Evolutionary conservation across 2,888 invertebrate genomes (phyloP).

Genomic region (Acrobasis consociella): DNA sequence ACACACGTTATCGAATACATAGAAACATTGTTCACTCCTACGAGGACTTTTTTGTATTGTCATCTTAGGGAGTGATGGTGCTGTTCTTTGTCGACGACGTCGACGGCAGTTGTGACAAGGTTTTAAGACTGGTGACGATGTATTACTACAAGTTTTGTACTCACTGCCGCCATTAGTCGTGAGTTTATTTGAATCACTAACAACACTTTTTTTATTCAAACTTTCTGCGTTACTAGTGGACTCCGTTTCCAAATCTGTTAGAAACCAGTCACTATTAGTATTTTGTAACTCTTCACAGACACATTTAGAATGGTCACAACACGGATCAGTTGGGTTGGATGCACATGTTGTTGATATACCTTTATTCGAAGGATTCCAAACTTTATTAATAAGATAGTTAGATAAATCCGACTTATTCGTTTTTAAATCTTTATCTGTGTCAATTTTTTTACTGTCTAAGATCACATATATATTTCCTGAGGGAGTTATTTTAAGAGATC

Average conservation of each 20-base stretch:
- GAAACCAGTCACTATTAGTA: conserved; percentile 2
- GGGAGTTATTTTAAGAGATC: conserved; percentile 53
- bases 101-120: conserved; percentile 33
- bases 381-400: conserved; percentile 32
- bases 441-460: conserved; percentile 40
- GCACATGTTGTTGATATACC: conserved; percentile 48
- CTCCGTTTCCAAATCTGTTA: not conserved
- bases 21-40: conserved; percentile 40
- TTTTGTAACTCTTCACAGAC: conserved; percentile 39
- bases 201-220: conserved; percentile 27
- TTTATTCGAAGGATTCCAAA: conserved; percentile 41
- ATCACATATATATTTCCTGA: conserved; percentile 57
- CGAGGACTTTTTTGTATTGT: conserved; percentile 25
- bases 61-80: not conserved
- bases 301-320: conserved; percentile 47
- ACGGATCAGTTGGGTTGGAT: conserved; percentile 33
- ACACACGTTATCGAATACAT: conserved; percentile 38
- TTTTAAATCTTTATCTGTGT: conserved; percentile 29
- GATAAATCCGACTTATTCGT: conserved; percentile 23
- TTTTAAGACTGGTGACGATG: conserved; percentile 41
- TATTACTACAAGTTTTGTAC: conserved; percentile 12
- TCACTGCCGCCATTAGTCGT: conserved; percentile 26
- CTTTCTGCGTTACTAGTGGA: not conserved
- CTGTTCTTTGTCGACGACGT: conserved; percentile 17
- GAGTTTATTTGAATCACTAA: conserved; percentile 27